phyloP scores from a whole-genome alignment of 2,888 invertebrate species.

The Chrysomela aeneicollis region DNA sequence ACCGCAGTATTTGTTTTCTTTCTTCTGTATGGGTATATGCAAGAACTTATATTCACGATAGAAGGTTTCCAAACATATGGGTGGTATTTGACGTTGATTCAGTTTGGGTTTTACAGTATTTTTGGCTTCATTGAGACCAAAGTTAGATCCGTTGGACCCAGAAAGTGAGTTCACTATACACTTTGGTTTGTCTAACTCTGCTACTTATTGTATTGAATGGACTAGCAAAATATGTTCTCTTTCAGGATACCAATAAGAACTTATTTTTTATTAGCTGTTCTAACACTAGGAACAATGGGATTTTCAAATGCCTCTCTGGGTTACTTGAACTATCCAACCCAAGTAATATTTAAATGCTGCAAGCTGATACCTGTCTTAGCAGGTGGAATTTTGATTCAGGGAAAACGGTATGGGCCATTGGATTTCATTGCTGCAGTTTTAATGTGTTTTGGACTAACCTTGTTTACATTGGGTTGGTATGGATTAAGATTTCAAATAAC shows the following conservation, averaged over 20 bases:
- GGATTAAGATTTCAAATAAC: conserved; percentile 16
- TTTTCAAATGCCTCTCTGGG: conserved; percentile 93
- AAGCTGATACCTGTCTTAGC: conserved; percentile 95
- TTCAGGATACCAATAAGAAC: conserved; percentile 83
- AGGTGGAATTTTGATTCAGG: conserved; percentile 92
- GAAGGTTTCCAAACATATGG: conserved; percentile 89
- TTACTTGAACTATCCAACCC: conserved; percentile 95
- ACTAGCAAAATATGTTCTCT: conserved; percentile 39
- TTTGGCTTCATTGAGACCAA: conserved; percentile 81
- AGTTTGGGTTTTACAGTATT: conserved; percentile 85
- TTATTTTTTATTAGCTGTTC: conserved; percentile 82
- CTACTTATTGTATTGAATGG: conserved; percentile 5
- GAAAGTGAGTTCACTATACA: conserved; percentile 60
- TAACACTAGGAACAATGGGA: conserved; percentile 96
- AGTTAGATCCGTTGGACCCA: conserved; percentile 68
- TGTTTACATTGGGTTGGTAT: conserved; percentile 86
- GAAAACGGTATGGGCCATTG: conserved; percentile 82
- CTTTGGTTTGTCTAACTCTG: background rate
- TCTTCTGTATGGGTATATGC: conserved; percentile 88
- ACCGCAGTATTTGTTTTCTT: conserved; percentile 86
- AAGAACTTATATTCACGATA: conserved; percentile 92
- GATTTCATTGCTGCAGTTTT: conserved; percentile 85
- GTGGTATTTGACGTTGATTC: conserved; percentile 90
- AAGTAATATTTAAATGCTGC: conserved; percentile 97
- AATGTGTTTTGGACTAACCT: conserved; percentile 89